Percentiles rank a stretch among this genome's conserved stretches.
phyloP scores from a whole-genome alignment of 1,140 invertebrate genomes.

The Euglossa dilemma region DNA sequence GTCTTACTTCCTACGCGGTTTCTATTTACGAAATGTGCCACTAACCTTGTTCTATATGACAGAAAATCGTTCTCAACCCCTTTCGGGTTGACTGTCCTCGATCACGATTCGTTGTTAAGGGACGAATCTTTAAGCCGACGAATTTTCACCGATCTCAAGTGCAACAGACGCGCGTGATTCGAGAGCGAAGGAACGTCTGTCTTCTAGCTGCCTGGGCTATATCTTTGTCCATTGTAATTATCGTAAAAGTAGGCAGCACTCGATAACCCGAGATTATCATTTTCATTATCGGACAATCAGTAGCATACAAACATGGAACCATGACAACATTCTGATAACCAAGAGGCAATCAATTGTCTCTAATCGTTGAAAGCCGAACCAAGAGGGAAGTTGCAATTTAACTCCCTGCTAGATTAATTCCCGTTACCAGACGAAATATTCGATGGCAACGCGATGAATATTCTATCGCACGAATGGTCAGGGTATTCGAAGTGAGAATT shows the following conservation, averaged over 20 bases:
- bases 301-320: conserved; percentile 11
- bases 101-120: neutral
- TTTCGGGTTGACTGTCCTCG: neutral
- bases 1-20: neutral
- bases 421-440: neutral
- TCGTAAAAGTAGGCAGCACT: conserved; percentile 13
- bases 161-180: neutral
- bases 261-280: conserved; percentile 55
- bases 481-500: no score
- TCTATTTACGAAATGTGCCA: neutral
- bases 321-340: conserved; percentile 3
- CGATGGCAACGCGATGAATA: neutral
- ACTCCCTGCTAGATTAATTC: neutral
- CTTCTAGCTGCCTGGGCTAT: conserved; percentile 15
- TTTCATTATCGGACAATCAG: conserved; percentile 43
- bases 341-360: neutral
- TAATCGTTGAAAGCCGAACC: neutral
- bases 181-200: neutral
- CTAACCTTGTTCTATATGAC: neutral
- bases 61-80: neutral
- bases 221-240: conserved; percentile 51
- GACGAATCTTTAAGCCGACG: no score
- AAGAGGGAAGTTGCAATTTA: no score
- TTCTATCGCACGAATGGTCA: no score
- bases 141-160: neutral